Evolutionary conservation across 2,888 invertebrate genomes (phyloP).

Genomic region (Epirrita christyi): DNA sequence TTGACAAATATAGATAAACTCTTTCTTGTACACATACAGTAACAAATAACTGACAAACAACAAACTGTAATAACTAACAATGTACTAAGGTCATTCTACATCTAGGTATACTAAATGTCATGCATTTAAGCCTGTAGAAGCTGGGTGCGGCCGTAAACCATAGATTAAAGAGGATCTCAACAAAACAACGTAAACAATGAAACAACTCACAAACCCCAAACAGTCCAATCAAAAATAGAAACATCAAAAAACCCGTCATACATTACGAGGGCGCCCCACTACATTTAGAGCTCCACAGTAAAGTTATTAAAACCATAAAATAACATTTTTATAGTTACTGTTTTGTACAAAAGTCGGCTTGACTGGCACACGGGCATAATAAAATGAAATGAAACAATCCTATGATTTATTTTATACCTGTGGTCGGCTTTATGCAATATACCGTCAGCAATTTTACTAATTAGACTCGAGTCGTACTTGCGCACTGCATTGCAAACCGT

Average conservation of each 20-base stretch:
- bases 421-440: conserved; percentile 60
- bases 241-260: conserved; percentile 26
- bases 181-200: conserved; percentile 10
- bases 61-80: too few species aligned
- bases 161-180: not conserved
- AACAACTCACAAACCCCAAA: conserved; percentile 7
- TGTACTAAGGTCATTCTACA: too few species aligned
- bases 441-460: conserved; percentile 25
- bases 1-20: too few species aligned
- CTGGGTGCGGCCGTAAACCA: too few species aligned
- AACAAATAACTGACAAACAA: too few species aligned
- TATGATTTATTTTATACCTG: conserved; percentile 76
- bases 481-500: conserved; percentile 4
- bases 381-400: conserved; percentile 80
- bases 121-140: too few species aligned
- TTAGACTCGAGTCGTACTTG: conserved; percentile 13
- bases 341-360: conserved; percentile 63
- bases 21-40: too few species aligned
- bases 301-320: conserved; percentile 68
- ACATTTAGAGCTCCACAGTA: conserved; percentile 47
- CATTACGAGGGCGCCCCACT: conserved; percentile 24
- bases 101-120: too few species aligned
- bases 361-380: conserved; percentile 70
- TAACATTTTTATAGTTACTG: conserved; percentile 66
- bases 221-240: conserved; percentile 26